Conservation (phyloP, 2,113 vertebrate species). For the Xyliphius kryptos region DNA sequence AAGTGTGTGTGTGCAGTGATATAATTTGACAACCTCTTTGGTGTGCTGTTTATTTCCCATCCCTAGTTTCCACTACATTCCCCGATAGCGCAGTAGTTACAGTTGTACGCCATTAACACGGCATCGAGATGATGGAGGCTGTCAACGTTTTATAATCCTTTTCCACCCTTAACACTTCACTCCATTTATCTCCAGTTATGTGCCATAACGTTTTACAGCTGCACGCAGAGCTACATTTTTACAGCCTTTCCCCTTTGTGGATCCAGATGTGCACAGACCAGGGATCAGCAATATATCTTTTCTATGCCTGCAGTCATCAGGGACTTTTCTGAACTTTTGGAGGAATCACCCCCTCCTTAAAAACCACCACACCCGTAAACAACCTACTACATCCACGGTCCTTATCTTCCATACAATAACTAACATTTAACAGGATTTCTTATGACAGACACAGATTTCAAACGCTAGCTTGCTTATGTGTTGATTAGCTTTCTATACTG, state of each 20-base stretch:
- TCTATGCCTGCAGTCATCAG: neutral
- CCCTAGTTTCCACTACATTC: neutral
- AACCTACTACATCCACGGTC: too few species aligned
- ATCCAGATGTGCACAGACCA: conserved; percentile 6
- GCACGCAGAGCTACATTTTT: neutral
- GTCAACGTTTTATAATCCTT: conserved; percentile 11
- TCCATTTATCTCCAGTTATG: neutral
- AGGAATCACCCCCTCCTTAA: too few species aligned
- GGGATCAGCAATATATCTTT: neutral
- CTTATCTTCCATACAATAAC: too few species aligned
- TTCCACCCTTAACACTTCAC: conserved; percentile 1
- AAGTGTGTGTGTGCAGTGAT: conserved; percentile 8
- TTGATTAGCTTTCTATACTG: too few species aligned
- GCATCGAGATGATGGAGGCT: neutral
- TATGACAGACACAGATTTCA: too few species aligned
- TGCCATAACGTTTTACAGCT: conserved; percentile 6
- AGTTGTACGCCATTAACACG: neutral
- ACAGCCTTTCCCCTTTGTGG: neutral
- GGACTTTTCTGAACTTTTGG: too few species aligned
- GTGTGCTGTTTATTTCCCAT: conserved; percentile 26
- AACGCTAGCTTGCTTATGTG: too few species aligned
- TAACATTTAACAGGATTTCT: too few species aligned
- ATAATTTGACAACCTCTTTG: conserved; percentile 26
- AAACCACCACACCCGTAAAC: too few species aligned
- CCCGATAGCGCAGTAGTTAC: neutral